Percentiles rank a stretch among this genome's conserved stretches.
Conservation (phyloP, 2,888 invertebrate genomes). For the Hydrotaea diabolus region DNA sequence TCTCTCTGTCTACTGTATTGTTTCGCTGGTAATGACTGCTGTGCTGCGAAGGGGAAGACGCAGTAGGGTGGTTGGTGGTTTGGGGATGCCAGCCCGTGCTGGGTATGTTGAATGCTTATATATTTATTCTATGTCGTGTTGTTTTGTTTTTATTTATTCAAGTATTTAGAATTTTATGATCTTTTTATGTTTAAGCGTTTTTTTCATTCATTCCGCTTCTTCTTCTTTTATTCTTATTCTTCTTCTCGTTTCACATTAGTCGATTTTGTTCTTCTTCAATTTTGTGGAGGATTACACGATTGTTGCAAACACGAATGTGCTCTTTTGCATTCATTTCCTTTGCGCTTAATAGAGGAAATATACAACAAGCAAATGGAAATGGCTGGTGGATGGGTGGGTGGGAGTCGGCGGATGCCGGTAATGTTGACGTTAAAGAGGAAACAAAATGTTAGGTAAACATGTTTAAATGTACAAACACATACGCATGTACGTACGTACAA, state of each 20-base stretch:
- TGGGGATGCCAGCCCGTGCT: background rate
- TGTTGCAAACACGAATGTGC: background rate
- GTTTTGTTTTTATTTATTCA: slow-evolving; percentile 39
- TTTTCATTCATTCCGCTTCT: slow-evolving; percentile 17
- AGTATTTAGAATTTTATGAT: slow-evolving; percentile 51
- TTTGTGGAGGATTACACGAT: slow-evolving; percentile 28
- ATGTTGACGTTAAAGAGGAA: background rate
- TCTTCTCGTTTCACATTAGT: background rate
- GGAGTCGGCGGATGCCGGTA: background rate
- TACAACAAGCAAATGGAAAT: background rate
- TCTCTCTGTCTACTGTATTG: background rate
- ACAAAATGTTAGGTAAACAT: slow-evolving; percentile 50
- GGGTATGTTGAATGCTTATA: background rate
- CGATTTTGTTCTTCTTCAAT: background rate
- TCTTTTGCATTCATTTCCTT: background rate
- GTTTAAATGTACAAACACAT: background rate
- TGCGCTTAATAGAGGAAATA: slow-evolving; percentile 17
- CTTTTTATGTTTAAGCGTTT: slow-evolving; percentile 48
- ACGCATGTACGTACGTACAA: background rate
- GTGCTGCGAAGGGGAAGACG: too few species aligned
- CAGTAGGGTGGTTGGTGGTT: background rate
- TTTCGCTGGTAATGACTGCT: background rate
- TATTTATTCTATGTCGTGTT: slow-evolving; percentile 25
- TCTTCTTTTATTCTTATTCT: background rate
- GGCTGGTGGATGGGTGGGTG: background rate